phyloP scores from a whole-genome alignment of 2,797 vertebrate species.

The Hydrolagus colliei region DNA sequence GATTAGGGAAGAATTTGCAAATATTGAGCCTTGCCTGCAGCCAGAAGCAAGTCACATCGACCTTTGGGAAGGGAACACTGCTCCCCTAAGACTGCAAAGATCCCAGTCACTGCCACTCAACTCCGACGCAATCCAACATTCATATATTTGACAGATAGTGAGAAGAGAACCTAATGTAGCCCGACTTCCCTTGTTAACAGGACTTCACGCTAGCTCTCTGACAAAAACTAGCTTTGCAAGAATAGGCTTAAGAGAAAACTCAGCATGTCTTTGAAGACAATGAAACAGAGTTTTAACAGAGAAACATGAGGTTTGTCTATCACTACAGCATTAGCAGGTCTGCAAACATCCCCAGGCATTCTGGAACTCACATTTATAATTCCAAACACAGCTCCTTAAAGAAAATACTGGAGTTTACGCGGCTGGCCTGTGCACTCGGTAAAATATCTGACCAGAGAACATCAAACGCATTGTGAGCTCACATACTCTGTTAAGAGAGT shows the following conservation, averaged over 20 bases:
- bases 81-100: too few relatives aligned
- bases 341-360: not conserved
- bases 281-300: not conserved
- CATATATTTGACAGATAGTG: not conserved
- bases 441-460: constrained; percentile 6
- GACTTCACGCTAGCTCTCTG: not conserved
- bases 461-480: constrained; percentile 2
- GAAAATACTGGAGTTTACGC: not conserved
- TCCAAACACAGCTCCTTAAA: not conserved
- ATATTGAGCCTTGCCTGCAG: too few relatives aligned
- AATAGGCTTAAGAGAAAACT: not conserved
- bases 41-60: too few relatives aligned
- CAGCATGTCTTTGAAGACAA: not conserved
- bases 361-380: not conserved
- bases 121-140: not conserved
- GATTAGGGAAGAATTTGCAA: too few relatives aligned
- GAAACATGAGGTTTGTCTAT: not conserved
- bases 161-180: constrained; percentile 18
- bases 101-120: too few relatives aligned
- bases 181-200: not conserved
- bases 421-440: not conserved
- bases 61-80: too few relatives aligned
- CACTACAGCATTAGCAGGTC: not conserved
- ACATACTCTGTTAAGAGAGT: not conserved
- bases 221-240: not conserved